These are phyloP conservation scores for Patella ulyssiponensis DNA, from an alignment of 2,888 invertebrate genomes.

Conservation along the genomic window DNA sequence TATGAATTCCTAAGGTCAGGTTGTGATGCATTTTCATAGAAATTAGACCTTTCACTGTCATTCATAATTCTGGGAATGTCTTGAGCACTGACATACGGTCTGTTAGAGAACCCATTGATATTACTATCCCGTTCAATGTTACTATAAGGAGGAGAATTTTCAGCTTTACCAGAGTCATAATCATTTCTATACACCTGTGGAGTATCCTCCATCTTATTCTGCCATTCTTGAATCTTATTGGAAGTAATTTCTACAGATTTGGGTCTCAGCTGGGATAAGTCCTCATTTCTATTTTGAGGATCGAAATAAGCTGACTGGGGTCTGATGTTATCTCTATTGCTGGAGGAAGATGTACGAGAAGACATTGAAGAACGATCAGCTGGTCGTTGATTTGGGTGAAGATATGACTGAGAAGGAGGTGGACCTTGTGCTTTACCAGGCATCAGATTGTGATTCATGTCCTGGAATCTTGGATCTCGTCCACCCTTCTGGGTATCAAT, in stretches of 20 bases:
- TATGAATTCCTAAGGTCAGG: conserved; percentile 60
- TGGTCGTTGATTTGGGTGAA: conserved; percentile 32
- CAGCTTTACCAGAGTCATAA: neutral
- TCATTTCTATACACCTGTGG: neutral
- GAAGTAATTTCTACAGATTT: conserved; percentile 59
- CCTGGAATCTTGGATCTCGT: conserved; percentile 21
- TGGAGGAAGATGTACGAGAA: conserved; percentile 46
- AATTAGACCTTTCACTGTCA: conserved; percentile 57
- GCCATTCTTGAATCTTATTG: conserved; percentile 60
- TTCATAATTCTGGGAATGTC: conserved; percentile 67
- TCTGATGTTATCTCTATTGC: conserved; percentile 48
- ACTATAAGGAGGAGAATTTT: conserved; percentile 42
- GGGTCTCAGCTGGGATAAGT: conserved; percentile 49
- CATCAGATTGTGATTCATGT: conserved; percentile 32
- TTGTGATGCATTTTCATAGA: conserved; percentile 64
- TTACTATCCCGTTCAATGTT: conserved; percentile 33
- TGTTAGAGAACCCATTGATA: conserved; percentile 11
- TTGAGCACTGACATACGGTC: conserved; percentile 34
- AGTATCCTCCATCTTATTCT: conserved; percentile 54
- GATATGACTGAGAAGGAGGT: conserved; percentile 41
- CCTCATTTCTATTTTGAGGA: conserved; percentile 47
- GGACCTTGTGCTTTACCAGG: conserved; percentile 32
- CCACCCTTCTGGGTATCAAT: conserved; percentile 21
- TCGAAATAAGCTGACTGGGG: conserved; percentile 62
- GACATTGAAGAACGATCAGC: conserved; percentile 49